phyloP scores from a whole-genome alignment of 2,888 invertebrate species.

The Bursaphelenchus okinawaensis region DNA sequence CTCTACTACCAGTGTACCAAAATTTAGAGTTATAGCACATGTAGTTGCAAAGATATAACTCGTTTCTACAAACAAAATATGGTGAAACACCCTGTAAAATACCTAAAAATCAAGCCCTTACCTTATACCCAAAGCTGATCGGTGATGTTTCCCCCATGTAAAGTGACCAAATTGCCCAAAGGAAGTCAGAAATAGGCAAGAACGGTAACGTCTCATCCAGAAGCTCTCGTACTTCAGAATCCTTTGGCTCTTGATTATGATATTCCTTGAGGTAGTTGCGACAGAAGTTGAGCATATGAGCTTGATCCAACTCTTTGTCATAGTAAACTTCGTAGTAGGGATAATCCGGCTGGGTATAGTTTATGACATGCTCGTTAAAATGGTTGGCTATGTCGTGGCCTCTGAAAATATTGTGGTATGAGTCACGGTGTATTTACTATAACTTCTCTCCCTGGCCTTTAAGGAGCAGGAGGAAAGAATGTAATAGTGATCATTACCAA shows the following conservation, averaged over 20 bases:
- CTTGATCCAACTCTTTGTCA: conserved; percentile 63
- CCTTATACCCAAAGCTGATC: conserved; percentile 54
- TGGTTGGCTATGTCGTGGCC: conserved; percentile 91
- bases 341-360: conserved; percentile 73
- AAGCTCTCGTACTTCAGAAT: conserved; percentile 9
- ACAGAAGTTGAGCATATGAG: conserved; percentile 28
- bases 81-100: background rate
- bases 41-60: no score
- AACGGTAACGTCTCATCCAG: conserved; percentile 64
- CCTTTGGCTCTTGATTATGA: conserved; percentile 2
- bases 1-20: no score
- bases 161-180: conserved; percentile 82
- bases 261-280: conserved; percentile 19
- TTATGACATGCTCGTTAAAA: conserved; percentile 81
- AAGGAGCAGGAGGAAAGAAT: no score
- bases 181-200: conserved; percentile 79
- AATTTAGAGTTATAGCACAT: no score
- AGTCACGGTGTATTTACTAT: no score
- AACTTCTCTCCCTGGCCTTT: no score
- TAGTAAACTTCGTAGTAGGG: conserved; percentile 73
- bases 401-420: conserved; percentile 58
- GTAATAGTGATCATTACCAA: no score
- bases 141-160: conserved; percentile 57
- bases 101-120: conserved; percentile 22
- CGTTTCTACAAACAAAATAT: no score